These are phyloP conservation scores for Limnothrissa miodon DNA, from an alignment of 2,113 vertebrate species.

Conservation along the genomic window DNA sequence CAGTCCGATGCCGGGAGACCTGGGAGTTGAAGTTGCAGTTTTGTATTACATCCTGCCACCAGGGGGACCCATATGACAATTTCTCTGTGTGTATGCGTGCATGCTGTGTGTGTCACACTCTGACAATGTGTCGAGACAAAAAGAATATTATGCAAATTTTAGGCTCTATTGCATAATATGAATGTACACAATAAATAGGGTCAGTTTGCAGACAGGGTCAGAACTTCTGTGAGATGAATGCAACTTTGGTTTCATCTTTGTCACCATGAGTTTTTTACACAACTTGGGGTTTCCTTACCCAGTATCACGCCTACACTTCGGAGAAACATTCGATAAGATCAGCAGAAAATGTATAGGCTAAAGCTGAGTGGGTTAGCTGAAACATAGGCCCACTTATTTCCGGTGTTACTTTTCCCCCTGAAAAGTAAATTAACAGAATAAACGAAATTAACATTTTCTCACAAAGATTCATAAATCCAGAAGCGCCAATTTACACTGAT, in stretches of 20 bases:
- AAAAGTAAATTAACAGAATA: not conserved
- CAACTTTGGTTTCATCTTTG: not conserved
- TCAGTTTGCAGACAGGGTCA: not conserved
- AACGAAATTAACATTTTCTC: not conserved
- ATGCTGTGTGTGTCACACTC: not conserved
- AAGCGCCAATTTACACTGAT: not conserved
- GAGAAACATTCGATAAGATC: not conserved
- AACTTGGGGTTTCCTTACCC: slow-evolving; percentile 16
- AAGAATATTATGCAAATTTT: slow-evolving; percentile 12
- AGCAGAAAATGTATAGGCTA: slow-evolving; percentile 2
- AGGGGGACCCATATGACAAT: not conserved
- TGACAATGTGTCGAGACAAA: not conserved
- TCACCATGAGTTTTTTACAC: not conserved
- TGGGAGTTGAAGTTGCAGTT: not conserved
- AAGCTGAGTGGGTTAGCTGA: not conserved
- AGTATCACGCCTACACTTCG: slow-evolving; percentile 8
- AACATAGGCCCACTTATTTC: slow-evolving; percentile 8
- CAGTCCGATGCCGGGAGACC: not conserved
- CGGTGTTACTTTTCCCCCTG: not conserved
- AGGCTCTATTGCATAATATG: not conserved
- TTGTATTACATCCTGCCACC: not conserved
- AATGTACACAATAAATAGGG: not conserved
- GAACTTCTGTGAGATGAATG: not conserved
- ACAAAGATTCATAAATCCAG: not conserved
- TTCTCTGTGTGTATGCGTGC: not conserved